phyloP scores from a whole-genome alignment of 2,888 invertebrate genomes.

The Penaeus monodon region DNA sequence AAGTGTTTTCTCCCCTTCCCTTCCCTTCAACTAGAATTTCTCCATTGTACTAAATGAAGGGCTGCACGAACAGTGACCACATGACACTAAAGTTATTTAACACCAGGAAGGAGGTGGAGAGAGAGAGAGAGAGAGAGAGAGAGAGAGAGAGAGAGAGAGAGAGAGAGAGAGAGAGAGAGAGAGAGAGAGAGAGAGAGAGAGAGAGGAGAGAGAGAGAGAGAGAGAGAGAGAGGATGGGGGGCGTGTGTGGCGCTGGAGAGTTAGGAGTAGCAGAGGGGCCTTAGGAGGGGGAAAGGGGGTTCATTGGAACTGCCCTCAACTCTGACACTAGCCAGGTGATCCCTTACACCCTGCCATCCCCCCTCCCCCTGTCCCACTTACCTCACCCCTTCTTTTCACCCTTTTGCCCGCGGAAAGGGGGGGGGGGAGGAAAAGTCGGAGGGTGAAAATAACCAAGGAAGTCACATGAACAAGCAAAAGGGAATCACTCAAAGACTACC shows the following conservation, averaged over 20 bases:
- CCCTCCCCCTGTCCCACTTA: not conserved
- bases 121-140: not conserved
- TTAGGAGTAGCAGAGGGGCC: not conserved
- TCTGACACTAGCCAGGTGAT: not conserved
- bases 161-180: not conserved
- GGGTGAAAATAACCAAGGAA: too few species aligned
- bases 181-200: not conserved
- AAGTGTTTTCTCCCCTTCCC: too few species aligned
- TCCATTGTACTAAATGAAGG: too few species aligned
- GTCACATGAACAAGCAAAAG: too few species aligned
- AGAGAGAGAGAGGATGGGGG: not conserved
- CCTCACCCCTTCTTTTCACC: not conserved
- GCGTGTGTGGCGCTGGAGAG: not conserved
- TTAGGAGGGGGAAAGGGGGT: not conserved
- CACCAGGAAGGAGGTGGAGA: not conserved
- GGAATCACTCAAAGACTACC: too few species aligned
- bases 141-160: not conserved
- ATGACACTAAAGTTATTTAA: too few species aligned
- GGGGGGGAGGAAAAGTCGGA: too few species aligned
- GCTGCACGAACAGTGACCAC: too few species aligned
- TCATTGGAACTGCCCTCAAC: not conserved
- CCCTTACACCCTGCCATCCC: not conserved
- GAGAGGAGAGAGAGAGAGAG: not conserved
- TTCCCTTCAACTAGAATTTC: too few species aligned
- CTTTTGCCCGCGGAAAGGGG: not conserved